Evolutionary conservation across 37 sponge, comb jelly and placozoan species (phyloP).

Genomic region (Agelas oroides): DNA sequence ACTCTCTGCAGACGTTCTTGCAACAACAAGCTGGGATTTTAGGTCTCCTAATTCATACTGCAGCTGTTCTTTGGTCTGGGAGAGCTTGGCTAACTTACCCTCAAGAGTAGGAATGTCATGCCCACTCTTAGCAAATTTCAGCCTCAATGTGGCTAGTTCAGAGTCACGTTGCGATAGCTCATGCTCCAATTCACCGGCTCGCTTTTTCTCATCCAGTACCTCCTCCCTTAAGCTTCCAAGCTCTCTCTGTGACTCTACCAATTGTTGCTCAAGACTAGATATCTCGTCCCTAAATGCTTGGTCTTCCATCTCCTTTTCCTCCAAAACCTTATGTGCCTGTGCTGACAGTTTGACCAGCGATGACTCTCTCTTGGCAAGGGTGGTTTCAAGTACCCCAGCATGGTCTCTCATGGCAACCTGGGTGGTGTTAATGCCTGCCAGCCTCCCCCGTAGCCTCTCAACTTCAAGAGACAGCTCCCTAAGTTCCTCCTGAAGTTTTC

Average conservation of each 20-base stretch:
- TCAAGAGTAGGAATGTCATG: not conserved
- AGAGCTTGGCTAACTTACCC: constrained; percentile 19
- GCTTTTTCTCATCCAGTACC: constrained; percentile 18
- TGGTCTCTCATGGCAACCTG: constrained; percentile 70
- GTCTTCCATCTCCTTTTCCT: constrained; percentile 67
- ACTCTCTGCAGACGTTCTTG: constrained; percentile 30
- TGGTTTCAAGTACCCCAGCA: constrained; percentile 51
- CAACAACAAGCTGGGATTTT: constrained; percentile 44
- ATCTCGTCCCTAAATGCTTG: constrained; percentile 8
- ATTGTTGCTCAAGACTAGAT: constrained; percentile 16
- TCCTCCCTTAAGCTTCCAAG: constrained; percentile 12
- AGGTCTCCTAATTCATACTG: constrained; percentile 14
- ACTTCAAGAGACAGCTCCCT: constrained; percentile 55
- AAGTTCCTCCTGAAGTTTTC: constrained; percentile 44
- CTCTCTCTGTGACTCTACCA: constrained; percentile 13
- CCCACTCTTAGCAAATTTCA: not conserved
- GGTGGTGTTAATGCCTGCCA: constrained; percentile 65
- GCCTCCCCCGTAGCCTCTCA: constrained; percentile 65
- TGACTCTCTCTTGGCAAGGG: constrained; percentile 71
- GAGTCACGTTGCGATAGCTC: not conserved
- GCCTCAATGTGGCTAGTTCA: not conserved
- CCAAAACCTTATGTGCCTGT: constrained; percentile 32
- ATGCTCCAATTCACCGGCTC: constrained; percentile 17
- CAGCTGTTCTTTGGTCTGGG: constrained; percentile 36
- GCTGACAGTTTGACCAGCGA: constrained; percentile 43